Evolutionary conservation across 1,140 invertebrate species (phyloP), one percentile per base, ranked within the genome.

Genomic region (Sinonovacula constricta): DNA sequence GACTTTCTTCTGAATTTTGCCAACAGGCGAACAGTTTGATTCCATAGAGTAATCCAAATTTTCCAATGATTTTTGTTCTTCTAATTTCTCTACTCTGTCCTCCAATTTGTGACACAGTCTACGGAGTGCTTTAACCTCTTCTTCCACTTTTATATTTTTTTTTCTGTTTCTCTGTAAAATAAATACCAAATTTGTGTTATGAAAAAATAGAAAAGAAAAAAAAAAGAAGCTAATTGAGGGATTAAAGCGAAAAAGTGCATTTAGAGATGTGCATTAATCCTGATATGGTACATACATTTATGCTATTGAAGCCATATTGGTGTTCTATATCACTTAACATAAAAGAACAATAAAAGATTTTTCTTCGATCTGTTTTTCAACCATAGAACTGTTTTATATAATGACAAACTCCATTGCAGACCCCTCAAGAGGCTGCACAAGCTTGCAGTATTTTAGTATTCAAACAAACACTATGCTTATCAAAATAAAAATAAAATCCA

Each of bases 41-140:
- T 26, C 57, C 57, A 60, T 60, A 22, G 57, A 60, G 57, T 60
- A 60, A 60, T 60, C 15, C 57, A 60, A 60, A 60, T 60, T 60
- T 60, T 60, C 57, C 57, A 60, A 60, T 60, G 57, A 60, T 60
- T 60, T 60, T 60, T 60, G 57, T 60, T 60, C 57, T 30, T 60
- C 28, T 60, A 60, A 60, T 60, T 5, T 60, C 57, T 60, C 28
- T 60, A 60, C 57, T 60, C 57, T 60, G 57, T 60, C 28, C 57
- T 60, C 15, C 57, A 60, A 31, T 60, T 60, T 60, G 39, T 60
- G 57, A 60, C 57, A 30, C 57, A 7, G 57, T 60, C 57, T 28
- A 60, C 57, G 28, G 57, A 28, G 28, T 60, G 57, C 57, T 31
- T 60, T 60, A 31, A 60, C 57, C 30, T 60, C 30, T 60, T 60